A percentile compares a stretch with the other conserved stretches of the same genome.
Evolutionary conservation across 1,140 invertebrate species (phyloP).

Genomic region (Glomeris maerens): DNA sequence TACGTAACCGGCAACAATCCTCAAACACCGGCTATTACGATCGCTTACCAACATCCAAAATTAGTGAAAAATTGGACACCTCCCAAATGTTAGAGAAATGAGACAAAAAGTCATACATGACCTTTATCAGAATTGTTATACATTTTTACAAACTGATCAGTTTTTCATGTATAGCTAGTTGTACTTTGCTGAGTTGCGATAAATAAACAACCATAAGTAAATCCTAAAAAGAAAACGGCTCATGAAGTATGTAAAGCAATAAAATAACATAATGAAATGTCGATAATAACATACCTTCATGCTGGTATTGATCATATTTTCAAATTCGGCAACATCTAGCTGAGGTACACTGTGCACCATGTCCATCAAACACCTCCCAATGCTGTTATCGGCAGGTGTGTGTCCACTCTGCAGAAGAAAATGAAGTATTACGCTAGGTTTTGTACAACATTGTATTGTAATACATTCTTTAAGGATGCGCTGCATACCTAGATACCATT

Average conservation of each 20-base stretch:
- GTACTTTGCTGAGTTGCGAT: constrained; percentile 88
- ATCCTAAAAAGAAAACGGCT: constrained; percentile 43
- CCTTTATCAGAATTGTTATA: no score
- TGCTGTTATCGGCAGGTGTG: constrained; percentile 55
- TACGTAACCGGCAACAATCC: no score
- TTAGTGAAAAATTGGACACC: no score
- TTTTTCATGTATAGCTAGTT: constrained; percentile 89
- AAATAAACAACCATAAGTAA: constrained; percentile 90
- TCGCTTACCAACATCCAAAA: no score
- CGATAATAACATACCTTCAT: constrained; percentile 54
- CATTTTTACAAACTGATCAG: constrained; percentile 47
- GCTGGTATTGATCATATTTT: constrained; percentile 87
- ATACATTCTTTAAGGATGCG: background rate
- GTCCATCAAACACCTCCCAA: constrained; percentile 71
- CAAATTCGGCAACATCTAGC: constrained; percentile 77
- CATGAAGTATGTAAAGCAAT: background rate
- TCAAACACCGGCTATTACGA: no score
- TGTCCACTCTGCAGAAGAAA: constrained; percentile 47
- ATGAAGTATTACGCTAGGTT: constrained; percentile 26
- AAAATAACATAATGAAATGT: constrained; percentile 5
- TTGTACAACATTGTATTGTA: background rate
- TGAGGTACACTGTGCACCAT: constrained; percentile 81
- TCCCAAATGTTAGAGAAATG: no score
- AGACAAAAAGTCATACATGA: no score
- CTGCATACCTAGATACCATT: background rate